Base-by-base conservation (phyloP, 1,140 invertebrate genomes). In the Camponotus floridanus region DNA sequence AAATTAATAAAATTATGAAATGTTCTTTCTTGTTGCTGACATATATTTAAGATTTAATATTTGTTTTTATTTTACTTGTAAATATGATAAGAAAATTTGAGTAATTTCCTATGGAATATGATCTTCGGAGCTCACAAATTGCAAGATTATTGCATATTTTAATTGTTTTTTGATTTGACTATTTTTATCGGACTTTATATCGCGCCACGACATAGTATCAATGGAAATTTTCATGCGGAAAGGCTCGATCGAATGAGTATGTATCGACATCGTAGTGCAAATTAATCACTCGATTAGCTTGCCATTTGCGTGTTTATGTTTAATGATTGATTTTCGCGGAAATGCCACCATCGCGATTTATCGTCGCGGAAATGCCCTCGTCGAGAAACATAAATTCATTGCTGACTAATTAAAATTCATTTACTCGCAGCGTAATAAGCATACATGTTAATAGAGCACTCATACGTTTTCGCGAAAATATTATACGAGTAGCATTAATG, bases 201-300 rank as follows among this genome's bases (percentile, higher is more conserved):
- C 15, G 21, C 64, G 13, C 33, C 5, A 33, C 13, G 18, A 79
- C 13, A 15, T 51, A 51, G 4, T 15, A 18, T 15, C 15, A 57
- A 7, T 39, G 36, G n/a, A 81, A 71, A 45, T 26, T 61, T 81
- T 81, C 67, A 61, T 26, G 51, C 15, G 21, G 31, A 65, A 48
- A 67, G 0, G n/a, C 57, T 51, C 0, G 13, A 21, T 45, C 39
- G 42, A 21, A 39, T 59, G 61, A 42, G n/a, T n/a, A 31, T 39
- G 3, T n/a, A 39, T 8, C 8, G 4, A 64, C 45, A 26, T 70
- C 45, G 21, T 71, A 21, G 67, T 13, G 62, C 7, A 11, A 73
- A 83, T 73, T 74, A 74, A 83, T 73, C 79, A 62, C 31, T 67
- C 62, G 76, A 79, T 68, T 79, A 79, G 8, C 62, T 73, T 26